Conservation (phyloP, 2,797 vertebrate species). For the Dendrocincla tyrannina region DNA sequence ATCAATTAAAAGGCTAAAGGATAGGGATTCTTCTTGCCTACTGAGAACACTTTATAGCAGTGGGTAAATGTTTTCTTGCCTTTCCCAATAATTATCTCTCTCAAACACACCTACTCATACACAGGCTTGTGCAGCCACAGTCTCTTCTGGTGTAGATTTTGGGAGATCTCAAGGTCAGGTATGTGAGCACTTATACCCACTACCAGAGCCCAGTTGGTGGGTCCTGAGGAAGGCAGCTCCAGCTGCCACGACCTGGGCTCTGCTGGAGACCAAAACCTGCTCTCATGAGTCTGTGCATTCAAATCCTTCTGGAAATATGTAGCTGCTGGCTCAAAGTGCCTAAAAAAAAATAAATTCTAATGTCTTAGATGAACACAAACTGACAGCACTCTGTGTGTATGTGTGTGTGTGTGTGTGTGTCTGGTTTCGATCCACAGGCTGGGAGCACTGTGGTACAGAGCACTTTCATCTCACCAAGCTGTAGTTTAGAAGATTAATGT, state of each 20-base stretch:
- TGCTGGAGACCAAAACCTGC: not conserved
- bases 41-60: constrained; percentile 47
- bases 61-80: constrained; percentile 59
- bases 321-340: not conserved
- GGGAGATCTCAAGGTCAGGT: not conserved
- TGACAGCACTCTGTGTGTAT: not conserved
- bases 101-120: constrained; percentile 27
- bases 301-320: not conserved
- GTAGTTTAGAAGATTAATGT: not conserved
- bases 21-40: constrained; percentile 57
- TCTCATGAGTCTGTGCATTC: not conserved
- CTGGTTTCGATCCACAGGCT: not conserved
- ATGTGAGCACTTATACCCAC: rapidly evolving
- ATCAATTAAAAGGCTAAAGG: constrained; percentile 70
- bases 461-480: not conserved
- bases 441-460: not conserved
- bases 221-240: not conserved
- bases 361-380: not conserved
- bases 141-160: not conserved
- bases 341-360: not conserved
- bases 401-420: not conserved
- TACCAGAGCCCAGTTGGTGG: not conserved
- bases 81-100: constrained; percentile 40
- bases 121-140: not conserved
- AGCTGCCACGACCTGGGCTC: not conserved